phyloP scores from a whole-genome alignment of 2,113 vertebrate species.

The Engraulis encrasicolus region DNA sequence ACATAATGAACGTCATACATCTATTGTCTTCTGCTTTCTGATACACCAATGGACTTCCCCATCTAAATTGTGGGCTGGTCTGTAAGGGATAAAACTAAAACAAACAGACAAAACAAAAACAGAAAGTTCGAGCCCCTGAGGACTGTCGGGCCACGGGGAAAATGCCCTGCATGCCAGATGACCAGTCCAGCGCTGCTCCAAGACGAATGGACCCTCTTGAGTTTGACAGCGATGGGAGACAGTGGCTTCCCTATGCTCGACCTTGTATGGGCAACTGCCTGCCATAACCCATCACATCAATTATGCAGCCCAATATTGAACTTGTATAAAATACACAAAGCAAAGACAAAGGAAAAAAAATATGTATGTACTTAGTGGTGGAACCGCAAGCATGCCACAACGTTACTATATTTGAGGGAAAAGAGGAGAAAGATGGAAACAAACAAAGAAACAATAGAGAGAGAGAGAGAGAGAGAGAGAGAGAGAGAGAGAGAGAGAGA shows the following conservation, averaged over 20 bases:
- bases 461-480: background rate
- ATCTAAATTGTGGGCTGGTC: too few species aligned
- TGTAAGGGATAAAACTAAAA: too few species aligned
- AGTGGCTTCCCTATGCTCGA: conserved; percentile 26
- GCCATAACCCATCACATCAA: conserved; percentile 26
- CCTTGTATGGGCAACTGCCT: background rate
- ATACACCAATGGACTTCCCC: too few species aligned
- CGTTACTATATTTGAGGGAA: background rate
- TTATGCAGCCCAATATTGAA: conserved; percentile 36
- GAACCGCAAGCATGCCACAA: conserved; percentile 23
- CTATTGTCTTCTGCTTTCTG: too few species aligned
- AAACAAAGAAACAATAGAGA: background rate
- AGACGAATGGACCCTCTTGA: background rate
- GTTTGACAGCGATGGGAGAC: background rate
- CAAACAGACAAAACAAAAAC: too few species aligned
- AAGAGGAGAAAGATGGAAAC: background rate
- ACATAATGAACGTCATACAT: too few species aligned
- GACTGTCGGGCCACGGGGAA: too few species aligned
- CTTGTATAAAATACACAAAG: conserved; percentile 25
- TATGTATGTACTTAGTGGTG: conserved; percentile 22
- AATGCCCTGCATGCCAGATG: too few species aligned
- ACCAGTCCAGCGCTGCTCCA: background rate
- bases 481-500: background rate
- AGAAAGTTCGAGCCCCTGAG: too few species aligned
- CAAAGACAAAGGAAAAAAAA: too few species aligned